Evolutionary conservation across 2,797 vertebrate genomes (phyloP), one percentile per base, ranked within the genome.

Genomic region (Myotis planiceps): DNA sequence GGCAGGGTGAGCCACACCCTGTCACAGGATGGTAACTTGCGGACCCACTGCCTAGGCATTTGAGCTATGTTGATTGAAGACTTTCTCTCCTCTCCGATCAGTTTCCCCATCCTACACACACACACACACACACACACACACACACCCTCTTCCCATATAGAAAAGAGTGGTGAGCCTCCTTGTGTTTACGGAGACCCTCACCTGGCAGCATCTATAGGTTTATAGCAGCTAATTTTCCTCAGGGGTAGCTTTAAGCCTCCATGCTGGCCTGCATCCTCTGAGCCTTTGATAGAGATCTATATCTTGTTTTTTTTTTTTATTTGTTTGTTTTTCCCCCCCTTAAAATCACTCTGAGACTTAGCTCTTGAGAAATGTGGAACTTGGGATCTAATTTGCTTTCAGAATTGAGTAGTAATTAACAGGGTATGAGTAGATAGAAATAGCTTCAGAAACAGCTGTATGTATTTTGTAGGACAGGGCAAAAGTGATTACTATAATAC

Each of bases 371-470:
- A 88, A 66, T 76, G 3, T 42, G 23, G n/a, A 92, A 63, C 6
- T 90, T 19, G 25, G 51, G 13, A 74, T 92, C 32, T 69, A 32
- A 92, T 92, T 68, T 92, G 39, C 81, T 53, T 76, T 92, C 63
- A 88, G 82, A 68, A 80, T 86, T 47, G 2, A 49, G 29, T 74
- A 49, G 6, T 58, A 75, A 76, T 76, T 60, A 87, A 58, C 2
- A 85, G 4, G 6, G 37, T 55, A 8, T 63, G 65, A 65, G 1
- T 86, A 63, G 69, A 49, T 80, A 65, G 9, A 47, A 83, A 23
- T 83, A 51, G 51, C 84, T 72, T 80, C 13, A 25, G 47, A 88
- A 81, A 95, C 71, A 60, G 79, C 15, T 53, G 7, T 51, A 19
- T 74, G 16, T 42, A 14, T 74, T 88, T 88, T 89, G 39, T 65